phyloP scores from a whole-genome alignment of 2,113 vertebrate genomes.

The Tichodroma muraria region DNA sequence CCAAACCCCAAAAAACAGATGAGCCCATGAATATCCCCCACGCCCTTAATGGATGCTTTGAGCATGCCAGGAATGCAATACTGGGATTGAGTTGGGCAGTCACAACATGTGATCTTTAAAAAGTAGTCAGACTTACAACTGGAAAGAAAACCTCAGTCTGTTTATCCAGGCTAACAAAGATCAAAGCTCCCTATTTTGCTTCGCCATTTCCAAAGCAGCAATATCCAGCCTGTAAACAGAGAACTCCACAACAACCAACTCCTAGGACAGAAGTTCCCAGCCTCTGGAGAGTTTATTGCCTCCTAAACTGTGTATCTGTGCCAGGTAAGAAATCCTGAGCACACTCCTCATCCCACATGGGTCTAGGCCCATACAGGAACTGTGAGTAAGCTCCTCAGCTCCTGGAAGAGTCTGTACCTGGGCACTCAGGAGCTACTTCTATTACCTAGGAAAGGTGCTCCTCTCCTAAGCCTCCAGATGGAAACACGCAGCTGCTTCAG shows the following conservation, averaged over 20 bases:
- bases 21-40: not conserved
- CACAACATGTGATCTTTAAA: not conserved
- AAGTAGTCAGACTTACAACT: not conserved
- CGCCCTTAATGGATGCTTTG: not conserved
- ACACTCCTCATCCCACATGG: not conserved
- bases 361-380: not conserved
- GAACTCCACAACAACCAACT: not conserved
- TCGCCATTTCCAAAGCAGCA: slow-evolving; percentile 7
- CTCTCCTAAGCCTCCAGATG: slow-evolving; percentile 40
- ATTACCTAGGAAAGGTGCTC: slow-evolving; percentile 36
- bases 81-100: not conserved
- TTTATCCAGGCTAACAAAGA: slow-evolving; percentile 19
- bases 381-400: slow-evolving; percentile 1
- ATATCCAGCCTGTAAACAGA: slow-evolving; percentile 10
- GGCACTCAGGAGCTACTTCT: not conserved
- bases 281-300: not conserved
- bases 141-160: slow-evolving; percentile 3
- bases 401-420: not conserved
- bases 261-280: not conserved
- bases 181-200: slow-evolving; percentile 28
- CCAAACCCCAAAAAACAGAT: not conserved
- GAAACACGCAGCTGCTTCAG: not conserved
- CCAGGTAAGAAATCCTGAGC: not conserved
- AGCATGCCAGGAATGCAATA: not conserved
- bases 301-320: not conserved